Percentiles rank a stretch among this genome's conserved stretches.
These are phyloP conservation scores for Pharmacophagus antenor DNA, from an alignment of 2,888 invertebrate species.

Conservation along the genomic window DNA sequence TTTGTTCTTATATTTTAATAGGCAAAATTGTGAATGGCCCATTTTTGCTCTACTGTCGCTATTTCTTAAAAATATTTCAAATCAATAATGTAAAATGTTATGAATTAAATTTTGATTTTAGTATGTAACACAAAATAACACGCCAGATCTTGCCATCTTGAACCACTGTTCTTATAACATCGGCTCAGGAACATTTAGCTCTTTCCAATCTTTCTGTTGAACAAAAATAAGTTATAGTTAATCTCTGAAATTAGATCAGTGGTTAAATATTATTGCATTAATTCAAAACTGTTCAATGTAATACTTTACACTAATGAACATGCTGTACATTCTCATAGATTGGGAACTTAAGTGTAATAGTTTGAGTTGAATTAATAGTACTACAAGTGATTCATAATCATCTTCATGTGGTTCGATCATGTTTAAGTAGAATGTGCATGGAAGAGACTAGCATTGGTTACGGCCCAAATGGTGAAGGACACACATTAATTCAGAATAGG, in stretches of 20 bases:
- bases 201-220: constrained; percentile 70
- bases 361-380: background rate
- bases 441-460: background rate
- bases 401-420: background rate
- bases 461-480: constrained; percentile 1
- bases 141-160: constrained; percentile 33
- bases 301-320: background rate
- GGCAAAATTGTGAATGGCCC: too few relatives aligned
- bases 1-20: too few relatives aligned
- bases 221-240: constrained; percentile 26
- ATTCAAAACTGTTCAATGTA: background rate
- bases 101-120: too few relatives aligned
- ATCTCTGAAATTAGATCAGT: background rate
- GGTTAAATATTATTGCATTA: background rate
- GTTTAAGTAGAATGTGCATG: background rate
- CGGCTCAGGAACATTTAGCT: constrained; percentile 67
- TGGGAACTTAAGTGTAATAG: background rate
- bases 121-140: background rate
- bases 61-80: background rate
- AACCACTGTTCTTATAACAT: constrained; percentile 34
- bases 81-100: too few relatives aligned
- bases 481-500: background rate
- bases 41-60: too few relatives aligned
- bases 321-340: background rate
- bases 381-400: background rate